These are phyloP conservation scores for Ptychodera flava DNA, from an alignment of 35 echinoderm and acorn worm genomes.

Conservation along the genomic window DNA sequence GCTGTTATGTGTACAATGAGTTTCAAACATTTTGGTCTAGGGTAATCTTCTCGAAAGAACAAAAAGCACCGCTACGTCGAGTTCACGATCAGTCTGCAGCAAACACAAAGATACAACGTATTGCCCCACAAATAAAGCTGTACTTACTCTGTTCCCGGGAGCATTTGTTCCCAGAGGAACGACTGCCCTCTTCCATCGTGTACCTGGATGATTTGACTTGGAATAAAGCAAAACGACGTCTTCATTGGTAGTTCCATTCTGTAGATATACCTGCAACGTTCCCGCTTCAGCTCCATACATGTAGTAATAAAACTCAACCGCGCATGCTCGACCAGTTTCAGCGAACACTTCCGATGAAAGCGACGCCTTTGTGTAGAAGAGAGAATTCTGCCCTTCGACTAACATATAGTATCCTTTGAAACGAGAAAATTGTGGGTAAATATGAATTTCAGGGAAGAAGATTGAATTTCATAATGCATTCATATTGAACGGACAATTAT, in stretches of 20 bases:
- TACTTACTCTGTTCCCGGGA: not conserved
- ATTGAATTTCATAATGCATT: too few species aligned
- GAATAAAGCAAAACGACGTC: not conserved
- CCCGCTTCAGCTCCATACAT: conserved; percentile 46
- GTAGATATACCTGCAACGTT: conserved; percentile 11
- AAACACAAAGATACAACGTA: too few species aligned
- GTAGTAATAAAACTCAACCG: conserved; percentile 62
- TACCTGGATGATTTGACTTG: conserved; percentile 31
- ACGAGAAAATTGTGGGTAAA: too few species aligned
- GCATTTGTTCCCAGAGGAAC: not conserved
- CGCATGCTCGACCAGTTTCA: conserved; percentile 31
- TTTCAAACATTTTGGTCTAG: too few species aligned
- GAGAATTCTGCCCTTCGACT: conserved; percentile 6
- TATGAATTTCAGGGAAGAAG: too few species aligned
- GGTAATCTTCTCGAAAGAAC: too few species aligned
- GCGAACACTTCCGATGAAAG: conserved; percentile 24
- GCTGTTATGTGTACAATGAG: too few species aligned
- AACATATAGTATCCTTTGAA: not conserved
- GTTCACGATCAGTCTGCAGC: too few species aligned
- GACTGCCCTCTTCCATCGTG: conserved; percentile 50
- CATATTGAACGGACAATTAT: too few species aligned
- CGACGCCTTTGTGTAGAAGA: conserved; percentile 3
- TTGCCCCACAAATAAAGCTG: too few species aligned
- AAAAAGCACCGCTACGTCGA: too few species aligned
- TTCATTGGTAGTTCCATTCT: not conserved